These are phyloP conservation scores for Chionodraco myersi DNA, from an alignment of 2,113 vertebrate genomes.

Conservation along the genomic window DNA sequence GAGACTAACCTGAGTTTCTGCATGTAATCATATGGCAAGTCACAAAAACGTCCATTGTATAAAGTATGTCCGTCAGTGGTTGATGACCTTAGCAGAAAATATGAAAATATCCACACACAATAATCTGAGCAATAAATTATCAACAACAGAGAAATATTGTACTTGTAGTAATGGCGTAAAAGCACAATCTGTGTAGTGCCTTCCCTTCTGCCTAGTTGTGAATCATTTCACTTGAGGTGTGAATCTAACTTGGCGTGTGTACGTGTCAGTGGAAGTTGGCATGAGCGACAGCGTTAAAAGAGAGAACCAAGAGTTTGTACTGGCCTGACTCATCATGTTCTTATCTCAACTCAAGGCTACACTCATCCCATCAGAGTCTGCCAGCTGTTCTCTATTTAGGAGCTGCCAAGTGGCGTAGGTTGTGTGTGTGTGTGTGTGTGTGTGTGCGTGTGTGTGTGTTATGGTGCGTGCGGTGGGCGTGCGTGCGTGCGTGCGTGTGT, in stretches of 20 bases:
- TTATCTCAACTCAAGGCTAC: constrained; percentile 62
- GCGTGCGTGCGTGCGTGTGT: constrained; percentile 15
- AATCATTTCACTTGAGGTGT: constrained; percentile 8
- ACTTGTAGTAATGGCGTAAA: not conserved
- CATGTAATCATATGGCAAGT: constrained; percentile 11
- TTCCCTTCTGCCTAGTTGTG: not conserved
- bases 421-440: constrained; percentile 23
- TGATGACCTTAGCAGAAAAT: not conserved
- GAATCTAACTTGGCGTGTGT: not conserved
- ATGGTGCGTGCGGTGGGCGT: too few species aligned
- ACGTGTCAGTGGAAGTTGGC: not conserved
- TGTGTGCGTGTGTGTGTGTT: constrained; percentile 7
- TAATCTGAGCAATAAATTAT: not conserved
- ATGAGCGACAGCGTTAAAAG: constrained; percentile 1
- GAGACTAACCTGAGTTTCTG: constrained; percentile 5
- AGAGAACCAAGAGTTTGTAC: constrained; percentile 41
- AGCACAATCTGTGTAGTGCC: not conserved
- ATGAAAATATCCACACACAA: not conserved
- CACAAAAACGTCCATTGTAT: not conserved
- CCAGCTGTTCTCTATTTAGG: constrained; percentile 62
- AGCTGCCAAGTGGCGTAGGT: constrained; percentile 34
- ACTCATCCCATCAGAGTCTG: constrained; percentile 28
- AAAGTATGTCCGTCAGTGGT: not conserved
- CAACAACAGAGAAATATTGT: not conserved
- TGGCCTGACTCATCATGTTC: constrained; percentile 52